phyloP scores from a whole-genome alignment of 1,140 invertebrate species.

The Vanessa atalanta region DNA sequence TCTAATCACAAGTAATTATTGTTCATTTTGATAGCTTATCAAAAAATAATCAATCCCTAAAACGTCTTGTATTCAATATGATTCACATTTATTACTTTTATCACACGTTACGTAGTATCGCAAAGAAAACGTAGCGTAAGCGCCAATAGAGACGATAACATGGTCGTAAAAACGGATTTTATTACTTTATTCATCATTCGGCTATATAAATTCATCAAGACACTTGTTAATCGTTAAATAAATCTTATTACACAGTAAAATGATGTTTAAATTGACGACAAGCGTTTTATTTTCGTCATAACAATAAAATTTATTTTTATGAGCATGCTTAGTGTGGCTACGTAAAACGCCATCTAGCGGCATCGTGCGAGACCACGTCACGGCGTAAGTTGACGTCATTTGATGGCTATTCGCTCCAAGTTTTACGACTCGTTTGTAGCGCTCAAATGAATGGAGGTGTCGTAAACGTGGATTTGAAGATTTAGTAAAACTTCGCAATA shows the following conservation, averaged over 20 bases:
- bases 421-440: constrained; percentile 61
- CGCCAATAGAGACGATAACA: constrained; percentile 73
- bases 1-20: constrained; percentile 16
- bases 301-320: constrained; percentile 81
- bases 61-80: constrained; percentile 40
- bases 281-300: constrained; percentile 81
- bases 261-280: constrained; percentile 80
- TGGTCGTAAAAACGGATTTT: constrained; percentile 72
- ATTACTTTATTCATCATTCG: constrained; percentile 78
- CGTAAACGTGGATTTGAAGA: constrained; percentile 59
- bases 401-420: constrained; percentile 41
- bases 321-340: constrained; percentile 52
- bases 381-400: constrained; percentile 51
- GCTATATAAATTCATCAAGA: constrained; percentile 79
- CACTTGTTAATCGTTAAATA: constrained; percentile 80
- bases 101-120: constrained; percentile 49
- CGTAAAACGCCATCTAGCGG: constrained; percentile 66
- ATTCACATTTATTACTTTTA: constrained; percentile 60
- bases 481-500: constrained; percentile 36
- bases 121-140: constrained; percentile 62
- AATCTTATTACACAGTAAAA: constrained; percentile 80
- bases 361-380: constrained; percentile 42
- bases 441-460: constrained; percentile 61
- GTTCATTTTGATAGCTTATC: constrained; percentile 20
- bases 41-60: constrained; percentile 31